A percentile compares a stretch with the other conserved stretches of the same genome.
Conservation (phyloP, 92 coral and sea anemone species). For the Umimayanthus chanpuru region DNA sequence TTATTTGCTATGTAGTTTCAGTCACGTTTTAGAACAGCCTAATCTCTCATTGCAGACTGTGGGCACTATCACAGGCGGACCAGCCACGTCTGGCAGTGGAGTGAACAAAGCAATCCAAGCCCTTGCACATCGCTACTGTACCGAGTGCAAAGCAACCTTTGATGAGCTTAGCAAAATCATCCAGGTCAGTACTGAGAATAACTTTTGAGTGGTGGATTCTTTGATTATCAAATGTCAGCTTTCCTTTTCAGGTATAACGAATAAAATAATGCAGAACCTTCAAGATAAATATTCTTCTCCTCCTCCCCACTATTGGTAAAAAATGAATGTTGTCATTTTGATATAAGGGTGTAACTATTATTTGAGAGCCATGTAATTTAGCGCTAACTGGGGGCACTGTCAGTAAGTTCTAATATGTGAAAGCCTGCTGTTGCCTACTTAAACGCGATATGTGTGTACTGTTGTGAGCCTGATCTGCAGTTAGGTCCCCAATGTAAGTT, state of each 20-base stretch:
- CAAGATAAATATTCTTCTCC: neutral
- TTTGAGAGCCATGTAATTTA: too few relatives aligned
- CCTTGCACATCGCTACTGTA: conserved; percentile 95
- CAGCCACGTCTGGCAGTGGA: conserved; percentile 66
- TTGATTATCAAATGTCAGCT: neutral
- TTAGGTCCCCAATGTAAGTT: too few relatives aligned
- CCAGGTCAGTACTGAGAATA: conserved; percentile 63
- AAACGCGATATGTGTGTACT: too few relatives aligned
- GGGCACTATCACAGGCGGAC: conserved; percentile 49
- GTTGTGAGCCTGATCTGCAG: too few relatives aligned
- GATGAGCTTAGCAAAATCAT: conserved; percentile 98
- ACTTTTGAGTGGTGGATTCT: neutral
- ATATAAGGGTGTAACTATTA: too few relatives aligned
- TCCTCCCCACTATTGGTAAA: too few relatives aligned
- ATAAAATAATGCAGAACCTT: too few relatives aligned
- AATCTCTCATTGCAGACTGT: conserved; percentile 44
- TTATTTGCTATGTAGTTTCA: neutral
- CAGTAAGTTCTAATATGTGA: too few relatives aligned
- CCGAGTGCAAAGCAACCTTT: conserved; percentile 93
- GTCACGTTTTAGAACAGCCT: neutral
- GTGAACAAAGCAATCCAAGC: conserved; percentile 97
- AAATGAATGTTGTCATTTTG: neutral
- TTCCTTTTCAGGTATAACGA: neutral
- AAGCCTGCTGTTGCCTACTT: too few relatives aligned
- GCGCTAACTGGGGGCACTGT: neutral